A percentile compares a stretch with the other conserved stretches of the same genome.
phyloP scores from a whole-genome alignment of 2,797 vertebrate species.

The Xenopus petersii region DNA sequence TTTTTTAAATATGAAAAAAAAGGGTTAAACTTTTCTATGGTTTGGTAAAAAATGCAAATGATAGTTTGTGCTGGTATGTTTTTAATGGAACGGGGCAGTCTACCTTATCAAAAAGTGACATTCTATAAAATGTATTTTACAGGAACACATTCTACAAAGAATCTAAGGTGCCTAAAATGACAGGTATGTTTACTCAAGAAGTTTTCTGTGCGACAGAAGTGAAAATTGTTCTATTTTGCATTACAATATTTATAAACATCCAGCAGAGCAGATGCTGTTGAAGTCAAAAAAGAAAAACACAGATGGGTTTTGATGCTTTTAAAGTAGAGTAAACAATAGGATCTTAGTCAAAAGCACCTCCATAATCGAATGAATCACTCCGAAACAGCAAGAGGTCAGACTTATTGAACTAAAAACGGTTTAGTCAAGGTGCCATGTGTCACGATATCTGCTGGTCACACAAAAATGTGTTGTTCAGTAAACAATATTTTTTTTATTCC shows the following conservation, averaged over 20 bases:
- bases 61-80: too few species aligned
- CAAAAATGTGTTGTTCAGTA: too few species aligned
- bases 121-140: too few species aligned
- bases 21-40: too few species aligned
- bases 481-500: too few species aligned
- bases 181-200: constrained; percentile 3
- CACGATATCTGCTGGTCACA: too few species aligned
- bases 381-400: constrained; percentile 2
- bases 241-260: constrained; percentile 40
- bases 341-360: constrained; percentile 30
- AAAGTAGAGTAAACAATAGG: constrained; percentile 38
- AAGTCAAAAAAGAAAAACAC: constrained; percentile 27
- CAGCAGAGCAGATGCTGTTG: constrained; percentile 41
- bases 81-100: too few species aligned
- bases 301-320: constrained; percentile 42
- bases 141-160: background rate
- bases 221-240: constrained; percentile 17
- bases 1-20: too few species aligned
- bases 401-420: background rate
- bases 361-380: constrained; percentile 31
- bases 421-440: too few species aligned
- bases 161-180: background rate
- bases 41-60: too few species aligned
- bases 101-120: too few species aligned
- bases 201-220: background rate